Evolutionary conservation across 2,113 vertebrate genomes (phyloP).

Genomic region (Alectura lathami): DNA sequence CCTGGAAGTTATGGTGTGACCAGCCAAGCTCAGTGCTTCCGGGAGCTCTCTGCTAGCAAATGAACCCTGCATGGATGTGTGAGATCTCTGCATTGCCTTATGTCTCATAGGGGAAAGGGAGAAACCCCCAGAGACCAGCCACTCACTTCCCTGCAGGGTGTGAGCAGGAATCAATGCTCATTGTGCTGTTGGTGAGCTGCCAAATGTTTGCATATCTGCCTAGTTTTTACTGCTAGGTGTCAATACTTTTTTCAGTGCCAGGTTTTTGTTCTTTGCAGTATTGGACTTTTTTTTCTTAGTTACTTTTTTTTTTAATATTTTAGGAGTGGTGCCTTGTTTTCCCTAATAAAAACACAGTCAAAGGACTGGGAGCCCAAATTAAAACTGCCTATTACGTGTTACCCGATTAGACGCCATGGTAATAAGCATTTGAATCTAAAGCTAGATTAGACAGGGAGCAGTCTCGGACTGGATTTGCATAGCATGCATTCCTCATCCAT

Average conservation of each 20-base stretch:
- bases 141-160: neutral
- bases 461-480: conserved; percentile 63
- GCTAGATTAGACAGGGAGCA: conserved; percentile 52
- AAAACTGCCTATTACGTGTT: neutral
- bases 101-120: neutral
- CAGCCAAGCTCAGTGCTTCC: neutral
- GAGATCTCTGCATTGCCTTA: neutral
- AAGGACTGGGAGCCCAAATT: neutral
- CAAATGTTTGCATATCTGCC: conserved; percentile 21
- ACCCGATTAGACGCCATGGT: conserved; percentile 27
- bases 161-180: neutral
- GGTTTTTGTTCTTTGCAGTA: neutral
- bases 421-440: conserved; percentile 63
- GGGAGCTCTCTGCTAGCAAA: neutral
- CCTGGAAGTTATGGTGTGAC: neutral
- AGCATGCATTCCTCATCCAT: conserved; percentile 33
- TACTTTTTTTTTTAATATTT: neutral
- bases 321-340: neutral
- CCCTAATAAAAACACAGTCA: neutral
- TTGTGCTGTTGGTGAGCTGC: conserved; percentile 3
- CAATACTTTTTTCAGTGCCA: neutral
- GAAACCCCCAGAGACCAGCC: neutral
- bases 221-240: conserved; percentile 13
- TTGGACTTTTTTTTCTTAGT: neutral
- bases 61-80: rapidly evolving